These are phyloP conservation scores for Epirrita christyi DNA, from an alignment of 2,888 invertebrate genomes.

Conservation along the genomic window DNA sequence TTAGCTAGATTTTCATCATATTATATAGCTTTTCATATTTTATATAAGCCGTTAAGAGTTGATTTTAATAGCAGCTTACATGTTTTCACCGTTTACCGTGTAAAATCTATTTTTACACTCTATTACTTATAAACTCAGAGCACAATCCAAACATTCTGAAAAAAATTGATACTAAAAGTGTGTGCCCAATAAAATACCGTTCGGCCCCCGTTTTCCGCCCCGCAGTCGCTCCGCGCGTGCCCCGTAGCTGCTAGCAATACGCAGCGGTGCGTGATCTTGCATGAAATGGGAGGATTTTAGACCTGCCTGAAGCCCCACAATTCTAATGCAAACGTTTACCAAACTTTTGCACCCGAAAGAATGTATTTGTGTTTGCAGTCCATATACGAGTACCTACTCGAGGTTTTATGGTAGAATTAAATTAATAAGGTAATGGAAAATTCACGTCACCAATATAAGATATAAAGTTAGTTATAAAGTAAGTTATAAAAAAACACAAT, in stretches of 20 bases:
- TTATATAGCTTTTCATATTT: too few relatives aligned
- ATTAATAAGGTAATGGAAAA: background rate
- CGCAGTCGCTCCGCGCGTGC: conserved; percentile 19
- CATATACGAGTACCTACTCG: conserved; percentile 57
- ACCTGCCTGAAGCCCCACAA: conserved; percentile 61
- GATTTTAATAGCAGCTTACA: background rate
- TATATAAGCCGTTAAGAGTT: too few relatives aligned
- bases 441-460: too few relatives aligned
- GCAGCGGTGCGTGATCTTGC: conserved; percentile 72
- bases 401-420: conserved; percentile 25
- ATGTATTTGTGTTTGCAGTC: conserved; percentile 45
- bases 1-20: too few relatives aligned
- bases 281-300: conserved; percentile 69
- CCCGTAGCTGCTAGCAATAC: conserved; percentile 55
- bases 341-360: conserved; percentile 68
- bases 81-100: background rate
- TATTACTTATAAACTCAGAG: conserved; percentile 28
- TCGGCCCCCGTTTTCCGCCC: conserved; percentile 30
- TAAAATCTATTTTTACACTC: conserved; percentile 4
- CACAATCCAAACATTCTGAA: conserved; percentile 54
- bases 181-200: conserved; percentile 62
- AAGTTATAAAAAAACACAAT: too few relatives aligned
- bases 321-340: conserved; percentile 72
- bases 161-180: conserved; percentile 56
- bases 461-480: too few relatives aligned